A percentile compares a stretch with the other conserved stretches of the same genome.
phyloP scores from a whole-genome alignment of 2,797 vertebrate genomes.

The Argyrosomus regius region DNA sequence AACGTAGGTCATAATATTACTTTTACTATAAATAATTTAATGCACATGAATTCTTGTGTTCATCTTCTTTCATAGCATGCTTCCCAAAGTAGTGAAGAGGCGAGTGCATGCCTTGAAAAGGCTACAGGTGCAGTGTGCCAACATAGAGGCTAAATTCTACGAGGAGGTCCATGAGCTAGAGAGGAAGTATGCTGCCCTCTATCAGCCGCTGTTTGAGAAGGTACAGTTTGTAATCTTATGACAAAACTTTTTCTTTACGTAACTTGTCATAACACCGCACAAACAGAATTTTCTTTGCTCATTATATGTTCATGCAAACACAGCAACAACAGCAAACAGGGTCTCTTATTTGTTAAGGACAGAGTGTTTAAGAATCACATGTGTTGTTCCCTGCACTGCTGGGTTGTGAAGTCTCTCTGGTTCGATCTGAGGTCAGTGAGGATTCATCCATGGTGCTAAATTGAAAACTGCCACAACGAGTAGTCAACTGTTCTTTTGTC shows the following conservation, averaged over 20 bases:
- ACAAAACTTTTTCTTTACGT: background rate
- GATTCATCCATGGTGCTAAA: constrained; percentile 80
- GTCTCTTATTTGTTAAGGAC: background rate
- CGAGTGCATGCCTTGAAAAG: constrained; percentile 96
- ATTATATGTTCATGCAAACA: background rate
- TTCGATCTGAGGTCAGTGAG: constrained; percentile 43
- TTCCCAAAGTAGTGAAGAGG: constrained; percentile 95
- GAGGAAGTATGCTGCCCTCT: constrained; percentile 95
- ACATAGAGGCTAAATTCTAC: constrained; percentile 98
- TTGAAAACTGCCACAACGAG: constrained; percentile 73
- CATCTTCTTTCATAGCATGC: constrained; percentile 82
- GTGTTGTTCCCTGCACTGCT: constrained; percentile 44
- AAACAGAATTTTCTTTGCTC: background rate
- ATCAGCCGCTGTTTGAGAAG: constrained; percentile 96
- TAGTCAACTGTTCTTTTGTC: constrained; percentile 72
- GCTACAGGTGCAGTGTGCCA: constrained; percentile 95
- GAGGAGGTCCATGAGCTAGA: constrained; percentile 98
- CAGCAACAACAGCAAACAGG: background rate
- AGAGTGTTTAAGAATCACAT: background rate
- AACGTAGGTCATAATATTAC: background rate
- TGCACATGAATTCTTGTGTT: constrained; percentile 4
- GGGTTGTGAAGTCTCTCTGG: constrained; percentile 25
- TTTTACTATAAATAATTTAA: background rate
- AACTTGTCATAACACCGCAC: background rate
- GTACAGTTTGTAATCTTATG: constrained; percentile 71